Base-by-base conservation (phyloP, 2,888 invertebrate species). In the Cerastis leucographa region DNA sequence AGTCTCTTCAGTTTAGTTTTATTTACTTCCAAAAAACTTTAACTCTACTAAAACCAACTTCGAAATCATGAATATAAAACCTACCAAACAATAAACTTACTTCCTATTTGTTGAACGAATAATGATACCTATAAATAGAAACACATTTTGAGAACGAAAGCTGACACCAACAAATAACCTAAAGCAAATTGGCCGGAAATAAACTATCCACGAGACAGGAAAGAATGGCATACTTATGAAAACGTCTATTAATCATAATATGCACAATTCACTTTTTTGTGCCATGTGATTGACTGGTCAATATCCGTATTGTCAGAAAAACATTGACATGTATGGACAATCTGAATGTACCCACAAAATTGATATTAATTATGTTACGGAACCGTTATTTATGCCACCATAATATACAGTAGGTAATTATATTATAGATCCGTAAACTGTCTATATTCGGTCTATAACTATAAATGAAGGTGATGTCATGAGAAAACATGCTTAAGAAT, bases 231-330 rank as follows among this genome's bases (percentile, higher is more conserved):
- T 67, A 76, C 74, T 82, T 74, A 77, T 74, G 74, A 67, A 81
- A 83, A 77, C 5, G 54, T 77, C 78, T 49, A 86, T 86, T 81
- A 85, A 86, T 86, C 87, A 82, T 77, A 80, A n/a, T 64, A 64
- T 7, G 12, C 59, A 65, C 76, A 59, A 65, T 67, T 44, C 46
- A 65, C 71, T 74, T 78, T 68, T 82, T 85, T 83, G 66, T 80
- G 5, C 56, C 12, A 14, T 14, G 40, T 65, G 69, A 78, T 75
- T 76, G 78, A 86, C 76, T 80, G 64, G 64, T 76, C 73, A 81
- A 86, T 76, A 78, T 85, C 85, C 85, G 80, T 64, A 74, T 78
- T 62, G 69, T 67, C 54, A 73, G 68, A 61, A 73, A 71, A 70
- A 76, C 62, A 69, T 78, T 85, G 72, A 81, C 67, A 54, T 68